A percentile compares a stretch with the other conserved stretches of the same genome.
Evolutionary conservation across 1,140 invertebrate species (phyloP).

Genomic region (Octopus sinensis): DNA sequence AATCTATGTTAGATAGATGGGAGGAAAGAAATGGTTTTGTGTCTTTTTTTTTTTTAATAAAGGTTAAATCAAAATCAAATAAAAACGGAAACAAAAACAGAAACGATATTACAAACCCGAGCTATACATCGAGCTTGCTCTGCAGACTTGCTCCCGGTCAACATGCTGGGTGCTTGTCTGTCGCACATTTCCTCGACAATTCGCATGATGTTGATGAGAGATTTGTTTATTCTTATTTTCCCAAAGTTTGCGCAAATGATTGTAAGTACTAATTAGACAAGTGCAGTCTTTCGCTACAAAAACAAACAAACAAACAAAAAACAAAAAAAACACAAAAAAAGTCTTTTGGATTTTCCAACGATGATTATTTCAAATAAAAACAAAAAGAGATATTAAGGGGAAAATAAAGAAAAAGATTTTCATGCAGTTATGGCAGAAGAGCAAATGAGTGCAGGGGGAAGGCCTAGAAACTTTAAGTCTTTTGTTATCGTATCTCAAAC

Average conservation of each 20-base stretch:
- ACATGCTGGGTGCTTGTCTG: conserved; percentile 22
- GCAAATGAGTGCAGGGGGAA: neutral
- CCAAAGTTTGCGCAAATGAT: conserved; percentile 56
- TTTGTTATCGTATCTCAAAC: too few relatives aligned
- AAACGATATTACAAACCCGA: conserved; percentile 37
- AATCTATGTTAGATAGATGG: too few relatives aligned
- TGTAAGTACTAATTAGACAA: conserved; percentile 55
- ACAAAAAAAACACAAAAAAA: conserved; percentile 11
- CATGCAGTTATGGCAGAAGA: neutral
- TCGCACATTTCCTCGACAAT: conserved; percentile 8
- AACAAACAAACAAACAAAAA: conserved; percentile 28
- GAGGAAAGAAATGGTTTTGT: too few relatives aligned
- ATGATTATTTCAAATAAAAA: neutral
- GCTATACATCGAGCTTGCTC: conserved; percentile 34
- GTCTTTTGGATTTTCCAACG: neutral
- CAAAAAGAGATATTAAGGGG: neutral
- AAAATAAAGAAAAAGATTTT: neutral
- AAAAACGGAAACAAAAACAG: too few relatives aligned
- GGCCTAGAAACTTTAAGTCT: too few relatives aligned
- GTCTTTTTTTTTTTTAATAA: too few relatives aligned
- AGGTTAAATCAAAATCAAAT: too few relatives aligned
- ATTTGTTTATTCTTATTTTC: conserved; percentile 55
- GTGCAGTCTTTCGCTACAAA: conserved; percentile 54
- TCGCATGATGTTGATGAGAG: conserved; percentile 22
- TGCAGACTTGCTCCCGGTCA: conserved; percentile 30